These are phyloP conservation scores for Recurvirostra avosetta DNA, from an alignment of 2,113 vertebrate genomes.

Conservation along the genomic window DNA sequence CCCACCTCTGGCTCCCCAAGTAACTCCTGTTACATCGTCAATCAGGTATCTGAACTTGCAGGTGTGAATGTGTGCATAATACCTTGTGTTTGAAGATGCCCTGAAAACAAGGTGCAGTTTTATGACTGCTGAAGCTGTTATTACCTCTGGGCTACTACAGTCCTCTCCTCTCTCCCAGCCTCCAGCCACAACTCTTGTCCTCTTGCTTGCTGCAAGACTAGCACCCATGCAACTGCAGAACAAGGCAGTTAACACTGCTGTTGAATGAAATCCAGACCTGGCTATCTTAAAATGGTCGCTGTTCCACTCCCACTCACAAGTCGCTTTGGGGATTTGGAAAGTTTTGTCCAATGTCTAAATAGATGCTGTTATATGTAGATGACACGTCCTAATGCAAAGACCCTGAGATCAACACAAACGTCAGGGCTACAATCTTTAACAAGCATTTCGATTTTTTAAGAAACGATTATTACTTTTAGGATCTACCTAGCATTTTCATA, in stretches of 20 bases:
- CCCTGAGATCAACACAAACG: neutral
- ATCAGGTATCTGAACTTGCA: neutral
- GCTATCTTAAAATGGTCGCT: neutral
- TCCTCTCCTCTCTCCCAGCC: neutral
- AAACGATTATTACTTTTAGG: neutral
- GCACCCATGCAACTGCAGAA: neutral
- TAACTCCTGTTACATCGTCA: neutral
- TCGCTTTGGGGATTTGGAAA: fast-evolving
- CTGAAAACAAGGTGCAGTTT: neutral
- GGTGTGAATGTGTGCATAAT: neutral
- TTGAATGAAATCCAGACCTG: neutral
- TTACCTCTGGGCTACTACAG: neutral
- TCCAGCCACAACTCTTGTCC: neutral
- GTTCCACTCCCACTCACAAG: neutral
- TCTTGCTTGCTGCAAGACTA: neutral
- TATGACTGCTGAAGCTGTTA: neutral
- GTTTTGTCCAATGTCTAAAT: neutral
- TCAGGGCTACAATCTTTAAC: neutral
- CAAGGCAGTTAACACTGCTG: neutral
- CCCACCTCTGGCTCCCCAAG: neutral
- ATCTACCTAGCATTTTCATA: neutral
- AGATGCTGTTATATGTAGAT: neutral
- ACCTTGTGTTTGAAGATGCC: neutral
- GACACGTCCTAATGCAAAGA: neutral
- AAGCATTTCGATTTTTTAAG: neutral